A percentile compares a stretch with the other conserved stretches of the same genome.
phyloP scores from a whole-genome alignment of 1,140 invertebrate species.

The Aphis craccivora region DNA sequence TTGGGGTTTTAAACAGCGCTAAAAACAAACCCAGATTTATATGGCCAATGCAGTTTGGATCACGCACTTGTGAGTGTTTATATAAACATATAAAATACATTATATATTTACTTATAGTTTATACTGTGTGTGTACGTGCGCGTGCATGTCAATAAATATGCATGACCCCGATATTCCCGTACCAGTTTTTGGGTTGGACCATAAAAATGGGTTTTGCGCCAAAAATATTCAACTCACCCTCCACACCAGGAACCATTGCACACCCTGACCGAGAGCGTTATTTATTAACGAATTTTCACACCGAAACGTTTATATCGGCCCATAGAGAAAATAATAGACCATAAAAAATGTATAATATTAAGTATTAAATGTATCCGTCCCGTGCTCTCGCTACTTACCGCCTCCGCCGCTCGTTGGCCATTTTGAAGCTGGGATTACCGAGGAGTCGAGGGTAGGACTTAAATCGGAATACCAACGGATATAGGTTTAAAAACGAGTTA shows the following conservation, averaged over 20 bases:
- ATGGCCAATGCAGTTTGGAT: not conserved
- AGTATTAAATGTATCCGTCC: slow-evolving; percentile 36
- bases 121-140: not conserved
- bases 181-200: not conserved
- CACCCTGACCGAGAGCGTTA: not conserved
- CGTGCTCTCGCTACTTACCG: not conserved
- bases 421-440: slow-evolving; percentile 4
- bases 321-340: slow-evolving; percentile 44
- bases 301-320: slow-evolving; percentile 45
- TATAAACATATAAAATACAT: not conserved
- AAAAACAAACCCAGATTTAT: not conserved
- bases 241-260: not conserved
- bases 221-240: not conserved
- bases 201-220: slow-evolving; percentile 28
- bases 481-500: slow-evolving; percentile 45
- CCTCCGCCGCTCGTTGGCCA: not conserved
- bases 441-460: slow-evolving; percentile 25
- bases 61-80: not conserved
- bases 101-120: not conserved
- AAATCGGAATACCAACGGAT: slow-evolving; percentile 8
- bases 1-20: no score
- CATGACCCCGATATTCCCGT: not conserved
- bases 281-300: slow-evolving; percentile 44
- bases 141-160: not conserved
- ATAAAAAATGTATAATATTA: slow-evolving; percentile 50